These are phyloP conservation scores for Paradoxurus hermaphroditus DNA, from an alignment of 2,113 vertebrate species.

Conservation along the genomic window DNA sequence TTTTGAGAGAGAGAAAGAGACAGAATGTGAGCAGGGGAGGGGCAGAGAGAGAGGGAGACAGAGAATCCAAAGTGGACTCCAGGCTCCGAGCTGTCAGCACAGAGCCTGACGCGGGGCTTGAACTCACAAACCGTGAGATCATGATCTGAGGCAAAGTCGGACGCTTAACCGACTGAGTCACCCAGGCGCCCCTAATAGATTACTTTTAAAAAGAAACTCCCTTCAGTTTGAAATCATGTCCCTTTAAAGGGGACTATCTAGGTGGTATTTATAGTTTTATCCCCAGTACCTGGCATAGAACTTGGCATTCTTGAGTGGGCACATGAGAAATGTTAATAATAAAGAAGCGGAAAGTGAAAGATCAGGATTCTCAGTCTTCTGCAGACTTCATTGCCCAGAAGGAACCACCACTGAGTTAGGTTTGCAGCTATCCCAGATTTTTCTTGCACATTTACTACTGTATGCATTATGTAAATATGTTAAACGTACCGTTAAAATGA, in stretches of 20 bases:
- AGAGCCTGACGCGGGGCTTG: too few relatives aligned
- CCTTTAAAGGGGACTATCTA: neutral
- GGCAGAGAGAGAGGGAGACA: too few relatives aligned
- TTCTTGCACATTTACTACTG: neutral
- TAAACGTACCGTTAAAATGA: neutral
- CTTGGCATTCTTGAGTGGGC: neutral
- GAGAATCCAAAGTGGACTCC: too few relatives aligned
- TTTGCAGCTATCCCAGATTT: neutral
- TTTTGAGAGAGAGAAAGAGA: too few relatives aligned
- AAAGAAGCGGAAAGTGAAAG: neutral
- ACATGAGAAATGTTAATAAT: neutral
- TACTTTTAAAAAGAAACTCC: neutral
- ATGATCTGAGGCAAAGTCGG: too few relatives aligned
- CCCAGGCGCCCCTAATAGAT: too few relatives aligned
- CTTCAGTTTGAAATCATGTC: constrained; percentile 1
- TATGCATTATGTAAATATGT: neutral
- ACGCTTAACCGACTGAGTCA: too few relatives aligned
- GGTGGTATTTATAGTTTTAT: neutral
- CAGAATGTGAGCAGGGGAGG: too few relatives aligned
- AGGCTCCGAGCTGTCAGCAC: too few relatives aligned
- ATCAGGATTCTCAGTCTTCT: neutral
- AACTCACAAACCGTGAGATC: too few relatives aligned
- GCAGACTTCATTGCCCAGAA: neutral
- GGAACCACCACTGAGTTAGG: neutral
- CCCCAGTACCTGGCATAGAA: neutral